phyloP scores from a whole-genome alignment of 2,797 vertebrate genomes.

The Malacoctenus gilli region DNA sequence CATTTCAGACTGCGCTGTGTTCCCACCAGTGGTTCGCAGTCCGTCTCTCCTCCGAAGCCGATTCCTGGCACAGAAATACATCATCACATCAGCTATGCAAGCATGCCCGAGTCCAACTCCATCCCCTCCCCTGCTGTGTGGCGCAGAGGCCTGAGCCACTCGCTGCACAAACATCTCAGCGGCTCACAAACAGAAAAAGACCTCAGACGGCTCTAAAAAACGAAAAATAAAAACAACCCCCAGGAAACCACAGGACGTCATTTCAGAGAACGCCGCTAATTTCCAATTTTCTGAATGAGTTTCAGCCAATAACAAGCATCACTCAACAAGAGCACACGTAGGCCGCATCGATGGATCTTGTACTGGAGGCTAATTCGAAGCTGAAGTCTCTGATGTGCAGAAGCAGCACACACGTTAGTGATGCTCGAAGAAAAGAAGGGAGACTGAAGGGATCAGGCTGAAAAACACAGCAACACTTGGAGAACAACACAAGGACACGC shows the following conservation, averaged over 20 bases:
- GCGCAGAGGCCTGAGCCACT: constrained; percentile 1
- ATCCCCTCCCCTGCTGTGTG: constrained; percentile 1
- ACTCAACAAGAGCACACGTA: too few species aligned
- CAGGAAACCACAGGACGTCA: too few species aligned
- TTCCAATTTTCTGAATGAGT: constrained; percentile 3
- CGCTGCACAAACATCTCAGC: background rate
- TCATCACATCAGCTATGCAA: background rate
- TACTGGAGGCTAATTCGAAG: too few species aligned
- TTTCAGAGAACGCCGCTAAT: background rate
- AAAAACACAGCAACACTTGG: too few species aligned
- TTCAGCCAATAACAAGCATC: background rate
- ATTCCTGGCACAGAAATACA: constrained; percentile 10
- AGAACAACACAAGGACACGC: too few species aligned
- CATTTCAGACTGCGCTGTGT: background rate
- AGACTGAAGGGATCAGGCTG: too few species aligned
- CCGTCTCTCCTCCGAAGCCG: constrained; percentile 7
- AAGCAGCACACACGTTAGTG: too few species aligned
- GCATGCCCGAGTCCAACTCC: background rate
- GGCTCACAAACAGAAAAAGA: background rate
- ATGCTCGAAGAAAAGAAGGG: too few species aligned
- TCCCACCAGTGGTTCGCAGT: background rate
- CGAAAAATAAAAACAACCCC: too few species aligned
- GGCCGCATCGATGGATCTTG: too few species aligned
- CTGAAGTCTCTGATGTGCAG: too few species aligned
- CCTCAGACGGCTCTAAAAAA: constrained; percentile 1